Conservation (phyloP, 2,797 vertebrate genomes). For the Vespertilio murinus region DNA sequence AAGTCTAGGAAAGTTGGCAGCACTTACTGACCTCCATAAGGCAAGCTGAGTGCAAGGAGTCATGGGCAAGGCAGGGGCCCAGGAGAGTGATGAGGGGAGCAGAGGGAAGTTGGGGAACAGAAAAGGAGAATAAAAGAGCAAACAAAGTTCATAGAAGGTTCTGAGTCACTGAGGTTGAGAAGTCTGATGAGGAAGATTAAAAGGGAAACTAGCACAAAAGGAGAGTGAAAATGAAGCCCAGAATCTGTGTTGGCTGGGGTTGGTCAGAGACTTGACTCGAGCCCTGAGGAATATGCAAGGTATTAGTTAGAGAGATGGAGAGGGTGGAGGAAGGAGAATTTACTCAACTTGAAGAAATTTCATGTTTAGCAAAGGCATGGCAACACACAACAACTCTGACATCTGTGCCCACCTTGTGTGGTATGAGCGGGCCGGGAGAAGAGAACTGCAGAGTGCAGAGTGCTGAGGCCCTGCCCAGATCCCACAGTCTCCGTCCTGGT, state of each 20-base stretch:
- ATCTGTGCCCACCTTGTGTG: not conserved
- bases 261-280: not conserved
- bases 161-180: not conserved
- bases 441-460: not conserved
- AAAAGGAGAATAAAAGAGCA: not conserved
- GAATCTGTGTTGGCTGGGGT: not conserved
- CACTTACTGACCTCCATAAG: not conserved
- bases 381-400: not conserved
- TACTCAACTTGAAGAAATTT: not conserved
- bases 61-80: not conserved
- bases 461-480: not conserved
- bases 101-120: not conserved
- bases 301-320: not conserved
- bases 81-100: not conserved
- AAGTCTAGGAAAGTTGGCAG: not conserved
- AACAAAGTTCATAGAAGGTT: not conserved
- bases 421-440: not conserved
- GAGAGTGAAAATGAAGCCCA: conserved; percentile 20
- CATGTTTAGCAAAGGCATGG: not conserved
- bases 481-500: not conserved
- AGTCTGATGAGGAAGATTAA: conserved; percentile 17
- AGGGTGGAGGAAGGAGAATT: not conserved
- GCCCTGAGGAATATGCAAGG: not conserved
- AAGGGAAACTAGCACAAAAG: conserved; percentile 36
- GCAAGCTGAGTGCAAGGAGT: not conserved